Conservation (phyloP, 2,797 vertebrate species). For the Sebastes jordani region DNA sequence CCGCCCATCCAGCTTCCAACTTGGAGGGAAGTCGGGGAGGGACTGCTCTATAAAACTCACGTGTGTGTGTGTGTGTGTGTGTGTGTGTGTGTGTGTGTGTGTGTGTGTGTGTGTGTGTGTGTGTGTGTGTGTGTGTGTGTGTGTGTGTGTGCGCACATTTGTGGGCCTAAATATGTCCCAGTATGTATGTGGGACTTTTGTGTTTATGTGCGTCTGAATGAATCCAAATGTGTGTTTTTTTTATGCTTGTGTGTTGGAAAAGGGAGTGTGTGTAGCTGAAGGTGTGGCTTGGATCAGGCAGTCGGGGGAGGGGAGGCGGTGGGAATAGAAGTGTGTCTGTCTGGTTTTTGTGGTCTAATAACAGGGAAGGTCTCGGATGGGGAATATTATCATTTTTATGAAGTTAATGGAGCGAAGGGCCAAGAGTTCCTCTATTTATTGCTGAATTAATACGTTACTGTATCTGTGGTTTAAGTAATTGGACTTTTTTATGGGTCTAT, state of each 20-base stretch:
- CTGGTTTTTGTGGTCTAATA: slow-evolving; percentile 61
- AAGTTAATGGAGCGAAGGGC: slow-evolving; percentile 24
- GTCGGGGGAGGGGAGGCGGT: not conserved
- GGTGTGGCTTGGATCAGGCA: slow-evolving; percentile 11
- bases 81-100: not conserved
- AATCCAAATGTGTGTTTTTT: slow-evolving; percentile 15
- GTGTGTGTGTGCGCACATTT: not conserved
- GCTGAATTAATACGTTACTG: slow-evolving; percentile 39
- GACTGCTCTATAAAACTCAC: slow-evolving; percentile 30
- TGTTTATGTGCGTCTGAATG: not conserved
- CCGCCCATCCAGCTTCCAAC: slow-evolving; percentile 35
- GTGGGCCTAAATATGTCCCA: not conserved
- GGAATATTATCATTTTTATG: slow-evolving; percentile 50
- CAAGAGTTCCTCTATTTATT: slow-evolving; percentile 39
- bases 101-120: not conserved
- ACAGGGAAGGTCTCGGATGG: slow-evolving; percentile 24
- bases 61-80: not conserved
- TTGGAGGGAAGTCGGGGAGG: slow-evolving; percentile 40
- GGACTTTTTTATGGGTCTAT: slow-evolving; percentile 34
- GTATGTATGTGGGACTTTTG: not conserved
- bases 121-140: not conserved
- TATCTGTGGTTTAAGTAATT: slow-evolving; percentile 39
- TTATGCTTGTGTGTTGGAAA: not conserved
- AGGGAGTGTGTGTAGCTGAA: not conserved
- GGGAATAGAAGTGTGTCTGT: slow-evolving; percentile 47